Evolutionary conservation across 1,140 invertebrate genomes (phyloP), one percentile per base, ranked within the genome.

Genomic region (Drosophila paulistorum): DNA sequence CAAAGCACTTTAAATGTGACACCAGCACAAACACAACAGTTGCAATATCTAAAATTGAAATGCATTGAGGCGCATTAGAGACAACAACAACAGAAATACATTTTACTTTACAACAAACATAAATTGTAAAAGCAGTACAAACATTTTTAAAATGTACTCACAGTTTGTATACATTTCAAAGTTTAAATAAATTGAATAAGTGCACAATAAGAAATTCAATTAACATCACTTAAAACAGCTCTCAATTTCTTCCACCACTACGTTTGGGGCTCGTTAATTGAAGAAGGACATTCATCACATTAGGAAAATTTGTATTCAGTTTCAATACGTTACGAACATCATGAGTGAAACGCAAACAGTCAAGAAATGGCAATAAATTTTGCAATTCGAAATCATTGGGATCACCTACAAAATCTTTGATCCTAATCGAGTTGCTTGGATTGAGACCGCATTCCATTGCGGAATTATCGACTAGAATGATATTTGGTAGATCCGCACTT

Each of bases 1-100:
- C 82, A 79, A 77, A 77, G 72, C 76, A 79, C 83, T 86, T 86
- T 79, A 79, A 72, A 69, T 86, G 69, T 73, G 71, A 73, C 71
- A 74, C 20, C 65, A 51, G 20, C 45, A 37, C 58, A 60, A 33
- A 59, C 57, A 79, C 57, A 79, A 54, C 68, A 64, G 68, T 80
- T 65, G 66, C 73, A 77, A 79, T 78, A 58, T 76, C 55, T 37
- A 64, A 81, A 85, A 86, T 81, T 77, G 71, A 86, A 82, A 74
- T 82, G 68, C 69, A 82, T 35, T 64, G 63, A 72, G 48, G 63
- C 81, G 70, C 45, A 51, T 23, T 63, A 48, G 14, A 35, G 11
- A 35, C 42, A 45, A 57, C 54, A 59, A 9, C 23, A 14, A 66
- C 41, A 67, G 4, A 65, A 60, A 72, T 55, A 74, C 42, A 67